Base-by-base conservation (phyloP, 2,113 vertebrate genomes). In the Clarias gariepinus region DNA sequence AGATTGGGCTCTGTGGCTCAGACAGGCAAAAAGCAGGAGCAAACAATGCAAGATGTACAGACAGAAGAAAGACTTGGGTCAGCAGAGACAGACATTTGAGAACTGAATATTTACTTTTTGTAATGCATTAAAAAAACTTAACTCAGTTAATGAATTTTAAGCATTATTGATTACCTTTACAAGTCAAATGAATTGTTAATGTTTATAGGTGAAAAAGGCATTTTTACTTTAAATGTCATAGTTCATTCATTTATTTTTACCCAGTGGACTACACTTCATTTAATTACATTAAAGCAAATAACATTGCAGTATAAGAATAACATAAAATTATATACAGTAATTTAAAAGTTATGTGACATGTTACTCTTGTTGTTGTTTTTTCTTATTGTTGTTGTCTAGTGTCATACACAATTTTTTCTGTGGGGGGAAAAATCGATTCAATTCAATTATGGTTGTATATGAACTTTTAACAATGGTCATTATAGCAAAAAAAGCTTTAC, bases 1-100 rank as follows among this genome's bases (percentile, higher is more conserved):
- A 89, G 83, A 86, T 68, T 91, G 90, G 88, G 55, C 77, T 86
- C 33, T 30, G 77, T 73, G 60, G 66, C 33, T 16, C 13, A 23
- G 19, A 69, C n/a, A 58, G 60, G 74, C n/a, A 81, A 30, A 85
- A 88, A 55, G 16, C 52, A 69, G 3, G 47, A 25, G 30, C 8
- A 79, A 55, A 74, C 64, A 71, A 47, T 69, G n/a, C 79, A 53
- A 23, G 81, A 52, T n/a, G 47, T 58, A 68, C 61, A 36, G 66
- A 68, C 68, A 89, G 52, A 60, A 76, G 30, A 86, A 28, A 76
- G 68, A 15, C 9, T 4, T 36, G 0, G 83, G 82, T 87, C 71
- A 82, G 64, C 68, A 36, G 61, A 89, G 36, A 80, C 23, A 76
- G 78, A 8, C 68, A 74, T 81, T 76, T 84, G 60, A 74, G 47